These are phyloP conservation scores for Trichonephila clavata DNA, from an alignment of 1,140 invertebrate species.

Conservation along the genomic window DNA sequence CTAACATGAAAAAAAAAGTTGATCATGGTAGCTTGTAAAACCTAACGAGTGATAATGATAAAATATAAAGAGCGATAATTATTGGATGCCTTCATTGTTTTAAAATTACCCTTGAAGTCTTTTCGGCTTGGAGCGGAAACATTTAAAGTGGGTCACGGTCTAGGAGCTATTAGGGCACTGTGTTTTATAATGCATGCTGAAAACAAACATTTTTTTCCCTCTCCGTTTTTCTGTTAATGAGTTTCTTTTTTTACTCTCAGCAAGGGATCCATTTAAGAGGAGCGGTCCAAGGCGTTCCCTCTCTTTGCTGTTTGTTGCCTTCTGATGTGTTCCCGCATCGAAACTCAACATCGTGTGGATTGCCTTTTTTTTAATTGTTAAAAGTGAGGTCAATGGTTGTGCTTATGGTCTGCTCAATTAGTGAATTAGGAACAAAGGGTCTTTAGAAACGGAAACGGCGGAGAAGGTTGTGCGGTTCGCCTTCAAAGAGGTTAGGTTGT, in stretches of 20 bases:
- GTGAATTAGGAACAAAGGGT: constrained; percentile 13
- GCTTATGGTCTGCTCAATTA: neutral
- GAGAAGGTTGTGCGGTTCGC: neutral
- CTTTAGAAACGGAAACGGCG: neutral
- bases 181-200: neutral
- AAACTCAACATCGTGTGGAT: neutral
- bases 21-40: neutral
- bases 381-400: constrained; percentile 11
- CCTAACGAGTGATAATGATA: neutral
- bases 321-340: neutral
- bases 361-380: neutral
- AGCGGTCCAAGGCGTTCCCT: neutral
- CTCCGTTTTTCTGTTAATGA: neutral
- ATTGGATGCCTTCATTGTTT: neutral
- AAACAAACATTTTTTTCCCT: constrained; percentile 9
- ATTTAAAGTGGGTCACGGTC: constrained; percentile 16
- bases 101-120: neutral
- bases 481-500: neutral
- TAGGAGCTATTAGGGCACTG: neutral
- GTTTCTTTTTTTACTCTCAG: neutral
- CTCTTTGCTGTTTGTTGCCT: neutral
- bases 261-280: neutral
- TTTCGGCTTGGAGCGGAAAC: neutral
- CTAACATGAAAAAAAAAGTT: neutral
- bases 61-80: neutral